Base-by-base conservation (phyloP, 2,113 vertebrate species). In the Marmota monax region DNA sequence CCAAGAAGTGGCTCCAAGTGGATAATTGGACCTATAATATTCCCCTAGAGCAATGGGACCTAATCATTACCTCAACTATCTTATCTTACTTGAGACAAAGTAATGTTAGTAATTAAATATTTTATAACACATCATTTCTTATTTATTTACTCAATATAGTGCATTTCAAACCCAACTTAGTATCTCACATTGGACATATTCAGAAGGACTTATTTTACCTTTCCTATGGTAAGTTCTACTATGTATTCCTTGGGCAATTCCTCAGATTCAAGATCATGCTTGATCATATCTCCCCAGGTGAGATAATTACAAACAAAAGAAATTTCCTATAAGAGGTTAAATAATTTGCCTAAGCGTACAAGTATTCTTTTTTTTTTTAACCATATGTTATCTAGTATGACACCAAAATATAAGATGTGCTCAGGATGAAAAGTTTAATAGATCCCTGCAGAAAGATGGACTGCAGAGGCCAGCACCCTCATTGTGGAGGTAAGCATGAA, bases 231-330 rank as follows among this genome's bases (percentile, higher is more conserved):
- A 58, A 76, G 83, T 34, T 56, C 6, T 9, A n/a, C 58, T 63
- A 14, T 16, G 2, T 89, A 25, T 84, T 74, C 65, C n/a, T 69
- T 48, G 56, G 83, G 72, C 56, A 85, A 82, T 88, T 67, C 34
- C 13, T 61, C 48, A 80, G 56, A 90, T 48, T 29, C 48, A 78
- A 17, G 17, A 23, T 84, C 22, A 80, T 8, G 17, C 27, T 22
- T 39, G 56, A 25, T 72, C 51, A 53, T 51, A 42, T 72, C 13
- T 87, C 37, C 65, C 25, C 27, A 63, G 5, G 22, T 32, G 13
- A 84, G 56, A 79, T 93, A 37, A 92, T 95, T 88, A 92, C 53
- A 69, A 48, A 76, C 23, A 63, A 72, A 89, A 72, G 37, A 90
- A 65, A 85, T 88, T 86, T 89, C 13, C 72, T 79, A 0, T 90